Conservation (phyloP, 2,113 vertebrate genomes). For the Prionailurus bengalensis region DNA sequence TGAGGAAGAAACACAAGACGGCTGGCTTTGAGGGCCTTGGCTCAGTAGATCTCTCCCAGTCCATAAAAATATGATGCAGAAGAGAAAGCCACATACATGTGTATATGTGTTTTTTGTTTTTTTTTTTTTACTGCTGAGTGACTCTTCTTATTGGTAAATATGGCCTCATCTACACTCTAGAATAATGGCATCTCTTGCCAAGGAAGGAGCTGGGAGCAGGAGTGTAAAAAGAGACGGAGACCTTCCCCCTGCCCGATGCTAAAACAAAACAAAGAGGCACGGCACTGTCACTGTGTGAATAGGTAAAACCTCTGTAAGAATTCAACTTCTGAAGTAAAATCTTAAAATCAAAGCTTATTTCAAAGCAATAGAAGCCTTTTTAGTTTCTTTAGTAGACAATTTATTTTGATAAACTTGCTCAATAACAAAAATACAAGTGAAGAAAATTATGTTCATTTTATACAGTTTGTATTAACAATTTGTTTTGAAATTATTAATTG, state of each 20-base stretch:
- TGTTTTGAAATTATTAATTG: conserved; percentile 88
- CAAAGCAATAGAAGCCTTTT: conserved; percentile 78
- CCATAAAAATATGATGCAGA: not conserved
- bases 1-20: not conserved
- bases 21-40: not conserved
- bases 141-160: not conserved
- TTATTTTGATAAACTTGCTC: conserved; percentile 94
- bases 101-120: no score
- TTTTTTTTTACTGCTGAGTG: not conserved
- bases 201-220: not conserved
- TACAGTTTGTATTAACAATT: conserved; percentile 91
- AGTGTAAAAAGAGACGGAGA: not conserved
- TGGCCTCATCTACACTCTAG: not conserved
- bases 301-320: not conserved
- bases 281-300: not conserved
- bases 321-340: conserved; percentile 28
- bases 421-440: conserved; percentile 94
- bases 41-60: not conserved
- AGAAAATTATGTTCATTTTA: conserved; percentile 93
- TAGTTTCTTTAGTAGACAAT: conserved; percentile 91
- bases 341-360: conserved; percentile 65
- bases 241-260: not conserved
- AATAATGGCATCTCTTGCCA: not conserved
- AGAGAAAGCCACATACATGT: not conserved
- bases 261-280: not conserved